A percentile compares a stretch with the other conserved stretches of the same genome.
Conservation (phyloP, 2,113 vertebrate species). For the Bagarius yarrelli region DNA sequence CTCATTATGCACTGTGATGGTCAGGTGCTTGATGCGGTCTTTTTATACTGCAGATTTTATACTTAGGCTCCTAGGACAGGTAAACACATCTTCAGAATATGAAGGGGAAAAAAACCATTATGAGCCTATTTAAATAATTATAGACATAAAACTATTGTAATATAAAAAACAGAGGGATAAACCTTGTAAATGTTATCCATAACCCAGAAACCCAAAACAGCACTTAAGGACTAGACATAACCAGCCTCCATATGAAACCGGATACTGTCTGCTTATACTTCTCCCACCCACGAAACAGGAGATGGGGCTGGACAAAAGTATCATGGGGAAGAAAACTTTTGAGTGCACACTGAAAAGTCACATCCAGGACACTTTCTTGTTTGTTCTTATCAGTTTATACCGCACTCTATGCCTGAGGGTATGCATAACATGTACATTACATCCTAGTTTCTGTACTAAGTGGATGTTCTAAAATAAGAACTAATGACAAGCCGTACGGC, state of each 20-base stretch:
- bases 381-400: not conserved
- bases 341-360: slow-evolving; percentile 6
- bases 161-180: not conserved
- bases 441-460: slow-evolving; percentile 22
- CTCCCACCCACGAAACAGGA: slow-evolving; percentile 50
- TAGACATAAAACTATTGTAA: not conserved
- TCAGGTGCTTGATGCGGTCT: not conserved
- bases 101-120: too few relatives aligned
- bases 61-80: not conserved
- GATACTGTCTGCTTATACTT: not conserved
- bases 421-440: slow-evolving; percentile 13
- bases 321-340: not conserved
- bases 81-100: not conserved
- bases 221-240: slow-evolving; percentile 15
- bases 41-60: not conserved
- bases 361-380: slow-evolving; percentile 3
- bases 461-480: slow-evolving; percentile 19
- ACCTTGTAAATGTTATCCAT: not conserved
- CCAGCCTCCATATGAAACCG: slow-evolving; percentile 11
- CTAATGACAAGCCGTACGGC: slow-evolving; percentile 56
- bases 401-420: not conserved
- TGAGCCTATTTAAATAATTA: not conserved
- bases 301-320: slow-evolving; percentile 36
- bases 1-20: slow-evolving; percentile 7
- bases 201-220: not conserved